Evolutionary conservation across 2,113 vertebrate genomes (phyloP).

Genomic region (Odontesthes bonariensis): DNA sequence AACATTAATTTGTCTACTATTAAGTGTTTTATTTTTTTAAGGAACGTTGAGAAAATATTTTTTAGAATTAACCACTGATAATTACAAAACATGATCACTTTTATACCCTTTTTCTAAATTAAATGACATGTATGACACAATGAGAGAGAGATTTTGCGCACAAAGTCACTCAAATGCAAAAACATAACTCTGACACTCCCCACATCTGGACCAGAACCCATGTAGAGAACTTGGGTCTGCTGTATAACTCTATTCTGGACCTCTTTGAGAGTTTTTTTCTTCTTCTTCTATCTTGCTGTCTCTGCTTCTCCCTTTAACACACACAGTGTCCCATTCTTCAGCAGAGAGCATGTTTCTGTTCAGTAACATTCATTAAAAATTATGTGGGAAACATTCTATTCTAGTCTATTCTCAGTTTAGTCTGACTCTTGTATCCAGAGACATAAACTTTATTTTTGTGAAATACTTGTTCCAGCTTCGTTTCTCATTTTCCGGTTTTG

Average conservation of each 20-base stretch:
- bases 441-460: conserved; percentile 53
- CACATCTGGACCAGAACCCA: conserved; percentile 59
- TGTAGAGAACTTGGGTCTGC: conserved; percentile 48
- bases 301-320: conserved; percentile 7
- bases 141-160: conserved; percentile 27
- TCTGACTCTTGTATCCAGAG: conserved; percentile 49
- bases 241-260: conserved; percentile 4
- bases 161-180: background rate
- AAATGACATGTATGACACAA: conserved; percentile 31
- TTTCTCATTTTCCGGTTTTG: conserved; percentile 38
- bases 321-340: conserved; percentile 52
- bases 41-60: background rate
- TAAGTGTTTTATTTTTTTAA: no score
- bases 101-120: conserved; percentile 3
- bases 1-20: no score
- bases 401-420: conserved; percentile 44
- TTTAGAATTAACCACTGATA: background rate
- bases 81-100: conserved; percentile 12
- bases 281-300: conserved; percentile 9
- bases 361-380: conserved; percentile 58
- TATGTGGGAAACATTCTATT: conserved; percentile 66
- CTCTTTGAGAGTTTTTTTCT: conserved; percentile 28
- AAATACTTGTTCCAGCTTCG: conserved; percentile 41
- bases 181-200: conserved; percentile 37
- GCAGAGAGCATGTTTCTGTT: conserved; percentile 43